A percentile compares a stretch with the other conserved stretches of the same genome.
Conservation (phyloP, 2,113 vertebrate genomes). For the Noctilio leporinus region DNA sequence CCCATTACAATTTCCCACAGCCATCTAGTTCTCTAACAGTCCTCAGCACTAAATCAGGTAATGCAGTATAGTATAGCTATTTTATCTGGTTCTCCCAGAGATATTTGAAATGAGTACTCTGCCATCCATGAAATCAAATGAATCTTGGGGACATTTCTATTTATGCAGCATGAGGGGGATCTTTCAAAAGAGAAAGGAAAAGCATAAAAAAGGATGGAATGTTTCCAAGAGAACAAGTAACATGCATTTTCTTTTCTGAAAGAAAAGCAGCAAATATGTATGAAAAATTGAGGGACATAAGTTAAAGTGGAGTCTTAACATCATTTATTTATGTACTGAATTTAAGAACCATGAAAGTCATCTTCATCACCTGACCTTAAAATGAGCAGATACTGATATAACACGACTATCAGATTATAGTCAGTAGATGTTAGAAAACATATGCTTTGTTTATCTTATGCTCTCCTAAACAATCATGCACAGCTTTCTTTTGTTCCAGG, state of each 20-base stretch:
- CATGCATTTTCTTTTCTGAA: conserved; percentile 46
- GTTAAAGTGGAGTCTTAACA: conserved; percentile 60
- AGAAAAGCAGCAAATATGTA: conserved; percentile 49
- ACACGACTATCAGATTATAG: conserved; percentile 44
- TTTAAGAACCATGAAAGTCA: conserved; percentile 52
- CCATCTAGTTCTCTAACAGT: conserved; percentile 43
- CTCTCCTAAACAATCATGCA: conserved; percentile 58
- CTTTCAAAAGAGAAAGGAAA: conserved; percentile 70
- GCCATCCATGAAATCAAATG: conserved; percentile 75
- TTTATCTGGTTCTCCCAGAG: conserved; percentile 70
- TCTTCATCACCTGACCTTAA: conserved; percentile 52
- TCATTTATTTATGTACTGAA: conserved; percentile 69
- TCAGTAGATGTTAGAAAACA: conserved; percentile 57
- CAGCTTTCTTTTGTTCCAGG: conserved; percentile 60
- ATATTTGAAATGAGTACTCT: conserved; percentile 68
- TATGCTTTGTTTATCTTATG: conserved; percentile 62
- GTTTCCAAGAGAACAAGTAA: conserved; percentile 62
- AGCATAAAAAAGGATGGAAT: conserved; percentile 51
- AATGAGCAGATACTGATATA: conserved; percentile 56
- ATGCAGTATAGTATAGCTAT: conserved; percentile 56
- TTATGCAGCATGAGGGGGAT: conserved; percentile 60
- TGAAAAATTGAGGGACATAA: conserved; percentile 61
- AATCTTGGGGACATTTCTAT: conserved; percentile 72
- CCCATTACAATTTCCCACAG: conserved; percentile 52
- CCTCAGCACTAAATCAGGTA: conserved; percentile 68